These are phyloP conservation scores for Papilio protenor DNA, from an alignment of 2,888 invertebrate genomes.

Conservation along the genomic window DNA sequence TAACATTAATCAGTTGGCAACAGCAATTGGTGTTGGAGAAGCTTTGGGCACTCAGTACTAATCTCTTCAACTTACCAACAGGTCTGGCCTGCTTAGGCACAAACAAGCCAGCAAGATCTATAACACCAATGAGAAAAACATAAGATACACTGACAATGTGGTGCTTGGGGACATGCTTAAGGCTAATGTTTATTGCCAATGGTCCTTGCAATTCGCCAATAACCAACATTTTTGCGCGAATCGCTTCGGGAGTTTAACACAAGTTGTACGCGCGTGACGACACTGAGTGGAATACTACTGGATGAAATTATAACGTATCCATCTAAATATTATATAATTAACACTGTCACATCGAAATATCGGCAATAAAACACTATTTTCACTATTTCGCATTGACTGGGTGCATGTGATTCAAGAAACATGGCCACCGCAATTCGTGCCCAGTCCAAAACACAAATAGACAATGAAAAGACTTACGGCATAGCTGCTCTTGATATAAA, in stretches of 20 bases:
- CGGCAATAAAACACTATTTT: slow-evolving; percentile 67
- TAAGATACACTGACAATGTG: slow-evolving; percentile 78
- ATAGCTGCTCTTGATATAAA: slow-evolving; percentile 64
- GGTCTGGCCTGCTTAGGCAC: slow-evolving; percentile 90
- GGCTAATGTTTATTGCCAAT: slow-evolving; percentile 71
- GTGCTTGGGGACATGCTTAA: slow-evolving; percentile 76
- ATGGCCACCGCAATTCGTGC: slow-evolving; percentile 79
- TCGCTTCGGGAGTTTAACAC: slow-evolving; percentile 65
- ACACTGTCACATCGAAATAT: slow-evolving; percentile 67
- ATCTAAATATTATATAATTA: slow-evolving; percentile 77
- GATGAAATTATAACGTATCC: slow-evolving; percentile 60
- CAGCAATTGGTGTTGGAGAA: slow-evolving; percentile 76
- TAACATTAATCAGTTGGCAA: slow-evolving; percentile 76
- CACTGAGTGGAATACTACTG: slow-evolving; percentile 64
- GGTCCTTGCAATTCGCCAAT: slow-evolving; percentile 83
- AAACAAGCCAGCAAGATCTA: slow-evolving; percentile 90
- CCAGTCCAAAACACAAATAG: slow-evolving; percentile 77
- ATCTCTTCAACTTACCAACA: slow-evolving; percentile 86
- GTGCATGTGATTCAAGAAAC: slow-evolving; percentile 82
- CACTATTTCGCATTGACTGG: slow-evolving; percentile 68
- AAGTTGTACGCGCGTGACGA: slow-evolving; percentile 62
- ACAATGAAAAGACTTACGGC: slow-evolving; percentile 73
- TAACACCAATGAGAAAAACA: slow-evolving; percentile 85
- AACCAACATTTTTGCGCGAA: slow-evolving; percentile 81
- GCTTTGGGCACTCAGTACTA: slow-evolving; percentile 73